Evolutionary conservation across 2,797 vertebrate species (phyloP).

Genomic region (Mycteria americana): DNA sequence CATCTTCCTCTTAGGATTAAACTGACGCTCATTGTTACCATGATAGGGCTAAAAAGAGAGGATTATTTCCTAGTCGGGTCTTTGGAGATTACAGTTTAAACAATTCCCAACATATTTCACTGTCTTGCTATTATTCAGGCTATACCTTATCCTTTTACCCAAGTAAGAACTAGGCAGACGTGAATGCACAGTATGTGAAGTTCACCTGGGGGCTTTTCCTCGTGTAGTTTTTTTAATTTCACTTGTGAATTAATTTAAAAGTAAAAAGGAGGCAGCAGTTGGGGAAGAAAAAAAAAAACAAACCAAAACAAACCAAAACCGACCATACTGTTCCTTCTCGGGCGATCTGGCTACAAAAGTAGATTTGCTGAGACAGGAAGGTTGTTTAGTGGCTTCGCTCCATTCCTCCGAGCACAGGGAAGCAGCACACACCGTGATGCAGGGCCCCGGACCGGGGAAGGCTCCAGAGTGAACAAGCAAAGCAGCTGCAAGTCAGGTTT

Average conservation of each 20-base stretch:
- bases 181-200: not conserved
- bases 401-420: not conserved
- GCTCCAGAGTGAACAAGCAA: not conserved
- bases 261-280: not conserved
- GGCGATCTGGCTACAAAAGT: not conserved
- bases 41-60: not conserved
- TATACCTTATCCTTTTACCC: not conserved
- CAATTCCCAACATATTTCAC: not conserved
- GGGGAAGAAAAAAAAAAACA: not conserved
- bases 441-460: not conserved
- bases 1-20: conserved; percentile 17
- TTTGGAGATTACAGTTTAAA: conserved; percentile 3
- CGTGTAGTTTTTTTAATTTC: not conserved
- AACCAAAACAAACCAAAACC: not conserved
- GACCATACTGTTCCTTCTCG: not conserved
- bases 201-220: not conserved
- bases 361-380: not conserved
- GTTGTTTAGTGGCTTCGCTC: not conserved
- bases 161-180: not conserved
- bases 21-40: not conserved
- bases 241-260: not conserved
- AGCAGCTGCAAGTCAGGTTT: conserved; percentile 35
- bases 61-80: not conserved
- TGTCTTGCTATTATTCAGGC: not conserved
- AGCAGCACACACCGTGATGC: not conserved